Base-by-base conservation (phyloP, 2,888 invertebrate species). In the Glyphotaelius pellucidus region DNA sequence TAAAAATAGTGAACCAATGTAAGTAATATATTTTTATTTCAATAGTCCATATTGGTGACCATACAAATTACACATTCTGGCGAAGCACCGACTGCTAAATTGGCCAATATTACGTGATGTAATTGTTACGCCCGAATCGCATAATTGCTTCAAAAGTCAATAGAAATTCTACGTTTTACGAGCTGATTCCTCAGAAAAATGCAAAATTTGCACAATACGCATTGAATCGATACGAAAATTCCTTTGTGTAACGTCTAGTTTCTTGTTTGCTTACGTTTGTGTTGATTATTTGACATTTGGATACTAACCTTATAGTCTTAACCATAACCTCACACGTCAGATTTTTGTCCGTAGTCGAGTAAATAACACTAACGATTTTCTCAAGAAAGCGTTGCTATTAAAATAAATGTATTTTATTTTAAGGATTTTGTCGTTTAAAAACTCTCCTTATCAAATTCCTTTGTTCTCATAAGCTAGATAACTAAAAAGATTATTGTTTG, bases 261-360 rank as follows among this genome's bases (percentile, higher is more conserved):
- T 32, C 35, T 91, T 91, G 91, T 92, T 91, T 92, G 92, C 90
- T 87, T 90, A 88, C 35, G 80, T 90, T 89, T 38, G 79, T 90
- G 90, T 90, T 80, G 80, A 91, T 91, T 91, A 91, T 93, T 93
- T 93, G 93, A 93, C 93, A 93, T 93, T 93, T 93, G 89, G 85
- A 91, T 92, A 91, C 93, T 93, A 93, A 93, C 93, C 93, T 93
- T 93, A 86, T 85, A 91, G 92, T 90, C 90, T 47, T 93, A 90
- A 80, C 85, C 92, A 92, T 93, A 93, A 93, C 93, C 93, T 93
- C 92, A 92, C 90, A 92, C 89, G 92, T 91, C 92, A 91, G 83
- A 89, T 92, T 92, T 42, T 86, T 80, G 67, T 79, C 84, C 47
- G 19, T 14, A 47, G 67, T 47, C 84, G 85, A n/a, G 67, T 67